A percentile compares a stretch with the other conserved stretches of the same genome.
phyloP scores from a whole-genome alignment of 1,140 invertebrate species.

The Drosophila jambulina region DNA sequence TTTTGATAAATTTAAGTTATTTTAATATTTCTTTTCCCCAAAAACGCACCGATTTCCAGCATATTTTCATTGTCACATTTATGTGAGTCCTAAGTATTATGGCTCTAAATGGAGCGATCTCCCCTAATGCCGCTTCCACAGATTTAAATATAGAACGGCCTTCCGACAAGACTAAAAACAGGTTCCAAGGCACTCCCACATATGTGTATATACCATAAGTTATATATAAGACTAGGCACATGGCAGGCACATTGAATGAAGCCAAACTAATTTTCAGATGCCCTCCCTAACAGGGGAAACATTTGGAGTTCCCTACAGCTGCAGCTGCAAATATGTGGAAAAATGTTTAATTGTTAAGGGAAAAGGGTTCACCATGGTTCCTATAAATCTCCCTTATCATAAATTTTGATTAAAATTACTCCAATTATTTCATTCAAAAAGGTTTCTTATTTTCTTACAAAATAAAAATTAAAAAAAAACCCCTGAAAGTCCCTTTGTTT shows the following conservation, averaged over 20 bases:
- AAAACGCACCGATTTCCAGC: constrained; percentile 26
- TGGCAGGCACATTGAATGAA: constrained; percentile 36
- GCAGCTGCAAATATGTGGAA: constrained; percentile 48
- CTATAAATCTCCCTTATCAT: neutral
- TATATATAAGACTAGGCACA: constrained; percentile 6
- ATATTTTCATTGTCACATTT: constrained; percentile 51
- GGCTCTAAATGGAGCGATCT: constrained; percentile 39
- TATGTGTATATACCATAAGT: neutral
- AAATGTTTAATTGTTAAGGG: constrained; percentile 46
- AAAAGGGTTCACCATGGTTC: constrained; percentile 22
- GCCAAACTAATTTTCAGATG: constrained; percentile 57
- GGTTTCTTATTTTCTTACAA: neutral
- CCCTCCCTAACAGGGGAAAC: constrained; percentile 13
- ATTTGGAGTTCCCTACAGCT: constrained; percentile 63
- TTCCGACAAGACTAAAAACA: constrained; percentile 58
- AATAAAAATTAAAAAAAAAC: neutral
- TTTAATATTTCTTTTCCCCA: neutral
- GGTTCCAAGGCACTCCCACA: constrained; percentile 50
- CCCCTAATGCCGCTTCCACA: neutral
- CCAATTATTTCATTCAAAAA: neutral
- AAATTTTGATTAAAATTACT: neutral
- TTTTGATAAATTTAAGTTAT: constrained; percentile 2
- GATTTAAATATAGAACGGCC: constrained; percentile 64
- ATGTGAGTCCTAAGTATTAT: constrained; percentile 50
- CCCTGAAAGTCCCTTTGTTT: neutral